These are phyloP conservation scores for Tetragonula clypearis DNA, from an alignment of 1,140 invertebrate species.

Conservation along the genomic window DNA sequence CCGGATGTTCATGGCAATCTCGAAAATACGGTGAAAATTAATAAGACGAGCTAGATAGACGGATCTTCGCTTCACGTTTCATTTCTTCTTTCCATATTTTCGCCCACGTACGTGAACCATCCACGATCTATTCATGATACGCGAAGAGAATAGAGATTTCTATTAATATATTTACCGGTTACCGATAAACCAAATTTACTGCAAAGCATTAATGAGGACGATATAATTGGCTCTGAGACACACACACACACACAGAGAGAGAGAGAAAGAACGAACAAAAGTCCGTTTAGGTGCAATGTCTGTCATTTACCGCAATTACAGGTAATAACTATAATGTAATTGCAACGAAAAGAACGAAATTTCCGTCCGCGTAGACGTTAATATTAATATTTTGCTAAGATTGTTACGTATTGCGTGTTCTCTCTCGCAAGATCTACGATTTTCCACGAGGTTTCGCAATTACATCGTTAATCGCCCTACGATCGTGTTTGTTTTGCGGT, in stretches of 20 bases:
- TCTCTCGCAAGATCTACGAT: background rate
- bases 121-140: background rate
- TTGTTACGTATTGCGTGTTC: background rate
- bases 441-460: background rate
- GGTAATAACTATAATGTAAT: background rate
- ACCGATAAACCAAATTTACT: background rate
- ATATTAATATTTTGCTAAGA: background rate
- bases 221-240: background rate
- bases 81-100: background rate
- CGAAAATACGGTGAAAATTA: background rate
- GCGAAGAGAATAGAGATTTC: background rate
- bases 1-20: background rate
- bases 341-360: background rate
- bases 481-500: conserved; percentile 37
- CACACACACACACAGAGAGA: no score
- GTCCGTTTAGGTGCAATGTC: background rate
- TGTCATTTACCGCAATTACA: background rate
- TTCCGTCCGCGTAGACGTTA: background rate
- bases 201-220: background rate
- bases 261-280: background rate
- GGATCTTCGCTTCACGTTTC: background rate
- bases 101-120: background rate
- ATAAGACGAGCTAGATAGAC: background rate
- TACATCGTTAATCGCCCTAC: conserved; percentile 19
- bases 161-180: background rate